Conservation (phyloP, 2,113 vertebrate species). For the Megaceryle maxima region DNA sequence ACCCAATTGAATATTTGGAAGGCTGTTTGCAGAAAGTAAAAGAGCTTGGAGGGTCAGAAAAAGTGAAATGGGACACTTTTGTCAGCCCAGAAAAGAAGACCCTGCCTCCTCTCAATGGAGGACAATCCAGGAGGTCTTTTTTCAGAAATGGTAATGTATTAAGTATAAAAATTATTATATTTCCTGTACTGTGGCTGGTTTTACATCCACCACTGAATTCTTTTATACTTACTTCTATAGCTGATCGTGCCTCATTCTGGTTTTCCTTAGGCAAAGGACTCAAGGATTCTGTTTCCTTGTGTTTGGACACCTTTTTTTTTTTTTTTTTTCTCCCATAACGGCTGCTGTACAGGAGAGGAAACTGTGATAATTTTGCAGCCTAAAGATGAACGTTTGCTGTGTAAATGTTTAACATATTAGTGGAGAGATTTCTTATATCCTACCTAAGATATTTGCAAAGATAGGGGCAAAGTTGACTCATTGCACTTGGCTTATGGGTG, state of each 20-base stretch:
- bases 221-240: background rate
- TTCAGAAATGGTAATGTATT: slow-evolving; percentile 90
- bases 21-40: slow-evolving; percentile 91
- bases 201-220: background rate
- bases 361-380: background rate
- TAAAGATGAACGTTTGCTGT: background rate
- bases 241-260: background rate
- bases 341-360: background rate
- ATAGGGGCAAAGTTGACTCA: background rate
- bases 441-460: background rate
- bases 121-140: slow-evolving; percentile 91
- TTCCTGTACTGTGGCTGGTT: background rate
- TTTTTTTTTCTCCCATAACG: background rate
- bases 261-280: background rate
- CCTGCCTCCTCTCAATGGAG: slow-evolving; percentile 92
- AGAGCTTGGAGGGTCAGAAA: slow-evolving; percentile 92
- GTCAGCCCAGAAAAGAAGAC: slow-evolving; percentile 95
- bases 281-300: background rate
- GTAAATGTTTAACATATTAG: background rate
- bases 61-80: slow-evolving; percentile 97
- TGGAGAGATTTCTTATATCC: background rate
- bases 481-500: background rate
- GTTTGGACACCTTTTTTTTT: background rate
- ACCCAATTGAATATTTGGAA: slow-evolving; percentile 96
- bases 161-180: background rate